Percentiles rank a stretch among this genome's conserved stretches.
Evolutionary conservation across 2,888 invertebrate genomes (phyloP).

Genomic region (Branchellion lobata): DNA sequence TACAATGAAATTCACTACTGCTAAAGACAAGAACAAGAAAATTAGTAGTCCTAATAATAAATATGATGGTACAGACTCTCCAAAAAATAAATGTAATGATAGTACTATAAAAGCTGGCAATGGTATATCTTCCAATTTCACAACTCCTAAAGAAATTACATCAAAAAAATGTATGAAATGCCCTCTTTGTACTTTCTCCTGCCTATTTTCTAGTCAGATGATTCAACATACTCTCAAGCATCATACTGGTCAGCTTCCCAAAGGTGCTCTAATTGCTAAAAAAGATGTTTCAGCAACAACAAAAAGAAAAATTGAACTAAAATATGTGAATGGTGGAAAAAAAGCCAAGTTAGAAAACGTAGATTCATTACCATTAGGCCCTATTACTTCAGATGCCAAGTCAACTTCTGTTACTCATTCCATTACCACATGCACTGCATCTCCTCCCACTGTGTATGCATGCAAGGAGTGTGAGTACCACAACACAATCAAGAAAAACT

Average conservation of each 20-base stretch:
- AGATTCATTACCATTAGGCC: too few species aligned
- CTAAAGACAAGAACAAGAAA: slow-evolving; percentile 5
- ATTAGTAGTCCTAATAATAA: neutral
- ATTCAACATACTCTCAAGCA: slow-evolving; percentile 26
- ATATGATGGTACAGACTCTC: too few species aligned
- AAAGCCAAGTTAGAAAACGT: neutral
- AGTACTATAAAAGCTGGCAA: neutral
- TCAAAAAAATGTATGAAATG: slow-evolving; percentile 17
- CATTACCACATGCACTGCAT: neutral
- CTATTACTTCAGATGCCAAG: slow-evolving; percentile 3
- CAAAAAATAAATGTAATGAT: neutral
- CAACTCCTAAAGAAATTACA: neutral
- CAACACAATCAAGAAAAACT: slow-evolving; percentile 36
- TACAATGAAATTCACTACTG: neutral
- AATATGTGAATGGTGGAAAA: neutral
- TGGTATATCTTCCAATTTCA: neutral
- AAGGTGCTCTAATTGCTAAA: neutral
- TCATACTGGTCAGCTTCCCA: neutral
- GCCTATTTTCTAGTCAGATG: slow-evolving; percentile 34
- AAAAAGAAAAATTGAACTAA: neutral
- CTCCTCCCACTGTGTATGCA: neutral
- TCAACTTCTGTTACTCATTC: neutral
- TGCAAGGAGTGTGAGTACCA: slow-evolving; percentile 44
- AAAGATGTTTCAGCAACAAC: neutral
- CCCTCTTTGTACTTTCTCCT: slow-evolving; percentile 20